phyloP scores from a whole-genome alignment of 2,888 invertebrate species.

The Mythimna pallens region DNA sequence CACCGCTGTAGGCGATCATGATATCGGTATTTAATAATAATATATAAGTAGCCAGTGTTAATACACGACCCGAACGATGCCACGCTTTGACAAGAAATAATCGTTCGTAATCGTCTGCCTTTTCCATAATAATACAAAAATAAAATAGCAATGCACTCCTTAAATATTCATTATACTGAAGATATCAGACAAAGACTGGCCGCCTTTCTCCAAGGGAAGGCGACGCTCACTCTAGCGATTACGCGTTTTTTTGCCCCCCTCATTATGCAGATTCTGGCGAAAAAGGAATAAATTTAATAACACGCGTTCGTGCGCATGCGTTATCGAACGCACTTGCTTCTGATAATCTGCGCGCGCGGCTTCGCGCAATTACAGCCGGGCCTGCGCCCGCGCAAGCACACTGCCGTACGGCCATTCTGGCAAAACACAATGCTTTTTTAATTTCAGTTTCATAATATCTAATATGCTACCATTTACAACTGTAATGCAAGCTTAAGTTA shows the following conservation, averaged over 20 bases:
- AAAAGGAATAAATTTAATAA: constrained; percentile 91
- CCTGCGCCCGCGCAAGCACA: constrained; percentile 48
- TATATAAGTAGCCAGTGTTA: constrained; percentile 67
- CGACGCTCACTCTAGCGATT: constrained; percentile 88
- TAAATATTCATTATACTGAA: constrained; percentile 85
- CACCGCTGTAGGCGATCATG: constrained; percentile 75
- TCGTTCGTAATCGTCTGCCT: constrained; percentile 78
- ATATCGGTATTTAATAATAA: constrained; percentile 74
- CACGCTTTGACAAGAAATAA: constrained; percentile 83
- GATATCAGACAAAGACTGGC: constrained; percentile 80
- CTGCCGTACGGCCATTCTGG: constrained; percentile 53
- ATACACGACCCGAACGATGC: constrained; percentile 70
- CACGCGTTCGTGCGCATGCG: constrained; percentile 89
- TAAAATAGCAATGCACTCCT: constrained; percentile 75
- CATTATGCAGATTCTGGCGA: constrained; percentile 90
- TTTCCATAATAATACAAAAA: constrained; percentile 80
- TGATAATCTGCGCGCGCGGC: constrained; percentile 89
- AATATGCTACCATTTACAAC: constrained; percentile 69
- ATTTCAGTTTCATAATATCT: constrained; percentile 80
- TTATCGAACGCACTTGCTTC: constrained; percentile 90
- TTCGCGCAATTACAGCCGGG: constrained; percentile 81
- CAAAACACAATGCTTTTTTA: constrained; percentile 73
- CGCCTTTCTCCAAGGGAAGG: constrained; percentile 86
- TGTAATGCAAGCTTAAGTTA: constrained; percentile 78
- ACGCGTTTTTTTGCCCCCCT: constrained; percentile 87